Evolutionary conservation across 2,888 invertebrate species (phyloP).

Genomic region (Syrista parreyssii): DNA sequence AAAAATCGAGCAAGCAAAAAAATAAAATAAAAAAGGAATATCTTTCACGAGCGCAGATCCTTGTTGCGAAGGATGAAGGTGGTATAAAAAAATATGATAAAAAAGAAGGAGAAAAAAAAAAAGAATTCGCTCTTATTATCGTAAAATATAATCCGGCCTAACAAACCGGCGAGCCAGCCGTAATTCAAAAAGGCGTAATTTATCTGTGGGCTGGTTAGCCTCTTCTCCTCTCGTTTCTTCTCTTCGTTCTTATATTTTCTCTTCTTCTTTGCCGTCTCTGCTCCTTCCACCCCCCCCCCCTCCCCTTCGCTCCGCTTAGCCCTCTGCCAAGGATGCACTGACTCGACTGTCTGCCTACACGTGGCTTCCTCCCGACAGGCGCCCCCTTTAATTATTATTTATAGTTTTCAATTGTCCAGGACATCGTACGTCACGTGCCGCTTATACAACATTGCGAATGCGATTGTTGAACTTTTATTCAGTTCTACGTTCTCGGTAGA

Average conservation of each 20-base stretch:
- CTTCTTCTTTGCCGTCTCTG: too few relatives aligned
- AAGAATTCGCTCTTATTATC: slow-evolving; percentile 25
- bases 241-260: too few relatives aligned
- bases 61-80: too few relatives aligned
- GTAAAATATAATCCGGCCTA: slow-evolving; percentile 41
- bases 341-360: slow-evolving; percentile 1
- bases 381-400: slow-evolving; percentile 51
- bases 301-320: background rate
- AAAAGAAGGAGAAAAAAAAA: background rate
- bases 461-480: too few relatives aligned
- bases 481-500: too few relatives aligned
- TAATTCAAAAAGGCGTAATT: slow-evolving; percentile 39
- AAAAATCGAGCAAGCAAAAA: too few relatives aligned
- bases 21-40: too few relatives aligned
- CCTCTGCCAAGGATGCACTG: background rate
- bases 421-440: background rate
- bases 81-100: background rate
- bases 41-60: too few relatives aligned
- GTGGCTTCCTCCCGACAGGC: slow-evolving; percentile 19
- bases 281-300: too few relatives aligned
- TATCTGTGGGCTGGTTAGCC: slow-evolving; percentile 40
- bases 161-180: slow-evolving; percentile 37
- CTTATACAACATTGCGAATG: background rate
- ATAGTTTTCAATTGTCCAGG: slow-evolving; percentile 37
- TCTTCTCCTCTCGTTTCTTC: slow-evolving; percentile 13